Conservation (phyloP, 2,888 invertebrate species). For the Cinara cedri region DNA sequence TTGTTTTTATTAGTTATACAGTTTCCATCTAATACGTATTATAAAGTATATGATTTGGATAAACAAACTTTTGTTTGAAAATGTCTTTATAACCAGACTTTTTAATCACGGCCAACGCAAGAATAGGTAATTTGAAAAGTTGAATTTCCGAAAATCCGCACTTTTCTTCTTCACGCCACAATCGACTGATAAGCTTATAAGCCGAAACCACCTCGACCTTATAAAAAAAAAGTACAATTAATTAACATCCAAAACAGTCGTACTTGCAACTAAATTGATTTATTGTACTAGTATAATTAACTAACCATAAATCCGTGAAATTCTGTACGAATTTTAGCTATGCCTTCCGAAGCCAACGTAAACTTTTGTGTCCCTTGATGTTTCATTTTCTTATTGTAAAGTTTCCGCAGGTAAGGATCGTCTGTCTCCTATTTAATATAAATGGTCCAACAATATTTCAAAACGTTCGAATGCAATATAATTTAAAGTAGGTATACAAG, state of each 20-base stretch:
- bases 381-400: constrained; percentile 44
- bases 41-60: background rate
- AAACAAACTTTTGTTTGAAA: constrained; percentile 60
- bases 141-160: constrained; percentile 74
- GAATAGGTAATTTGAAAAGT: constrained; percentile 68
- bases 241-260: background rate
- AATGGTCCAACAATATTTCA: background rate
- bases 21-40: too few species aligned
- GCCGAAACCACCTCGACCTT: constrained; percentile 72
- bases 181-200: constrained; percentile 72
- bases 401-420: constrained; percentile 5
- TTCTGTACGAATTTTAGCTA: constrained; percentile 37
- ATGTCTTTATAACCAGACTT: constrained; percentile 70
- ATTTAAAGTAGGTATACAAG: too few species aligned
- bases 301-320: constrained; percentile 43
- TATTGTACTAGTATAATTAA: background rate
- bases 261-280: background rate
- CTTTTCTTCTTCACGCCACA: constrained; percentile 73
- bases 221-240: background rate
- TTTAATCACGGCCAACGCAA: constrained; percentile 67
- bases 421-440: constrained; percentile 21
- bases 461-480: too few species aligned
- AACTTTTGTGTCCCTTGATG: background rate
- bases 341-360: constrained; percentile 12
- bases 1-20: too few species aligned